phyloP scores from a whole-genome alignment of 2,113 vertebrate genomes.

The Charina bottae region DNA sequence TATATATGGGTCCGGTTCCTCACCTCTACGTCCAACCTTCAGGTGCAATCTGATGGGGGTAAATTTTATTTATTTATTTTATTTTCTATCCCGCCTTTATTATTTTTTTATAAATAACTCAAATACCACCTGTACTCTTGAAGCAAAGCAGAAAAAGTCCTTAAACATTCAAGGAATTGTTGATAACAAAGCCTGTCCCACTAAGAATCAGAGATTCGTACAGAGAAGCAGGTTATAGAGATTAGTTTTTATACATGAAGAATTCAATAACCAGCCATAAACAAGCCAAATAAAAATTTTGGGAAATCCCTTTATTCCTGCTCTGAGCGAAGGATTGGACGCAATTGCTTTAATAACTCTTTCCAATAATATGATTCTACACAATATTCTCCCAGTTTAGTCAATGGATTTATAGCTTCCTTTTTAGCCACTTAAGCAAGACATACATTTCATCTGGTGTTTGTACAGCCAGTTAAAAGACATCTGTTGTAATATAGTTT shows the following conservation, averaged over 20 bases:
- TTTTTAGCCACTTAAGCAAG: background rate
- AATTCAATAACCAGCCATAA: background rate
- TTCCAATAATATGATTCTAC: background rate
- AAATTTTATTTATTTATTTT: no score
- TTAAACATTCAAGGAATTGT: background rate
- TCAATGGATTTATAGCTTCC: background rate
- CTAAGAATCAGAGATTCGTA: background rate
- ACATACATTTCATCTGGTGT: background rate
- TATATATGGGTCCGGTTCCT: background rate
- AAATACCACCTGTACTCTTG: background rate
- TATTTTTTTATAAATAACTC: no score
- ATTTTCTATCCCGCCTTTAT: no score
- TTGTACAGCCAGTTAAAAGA: background rate
- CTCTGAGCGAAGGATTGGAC: background rate
- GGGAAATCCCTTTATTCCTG: background rate
- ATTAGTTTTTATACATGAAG: background rate
- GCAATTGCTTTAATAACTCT: background rate
- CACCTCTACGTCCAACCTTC: background rate
- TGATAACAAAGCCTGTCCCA: background rate
- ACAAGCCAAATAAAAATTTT: background rate
- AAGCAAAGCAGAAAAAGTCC: background rate
- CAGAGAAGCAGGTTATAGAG: background rate
- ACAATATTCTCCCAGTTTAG: background rate
- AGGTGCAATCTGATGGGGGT: background rate
- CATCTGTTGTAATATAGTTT: background rate